These are phyloP conservation scores for Neodiprion pinetum DNA, from an alignment of 1,140 invertebrate genomes.

Conservation along the genomic window DNA sequence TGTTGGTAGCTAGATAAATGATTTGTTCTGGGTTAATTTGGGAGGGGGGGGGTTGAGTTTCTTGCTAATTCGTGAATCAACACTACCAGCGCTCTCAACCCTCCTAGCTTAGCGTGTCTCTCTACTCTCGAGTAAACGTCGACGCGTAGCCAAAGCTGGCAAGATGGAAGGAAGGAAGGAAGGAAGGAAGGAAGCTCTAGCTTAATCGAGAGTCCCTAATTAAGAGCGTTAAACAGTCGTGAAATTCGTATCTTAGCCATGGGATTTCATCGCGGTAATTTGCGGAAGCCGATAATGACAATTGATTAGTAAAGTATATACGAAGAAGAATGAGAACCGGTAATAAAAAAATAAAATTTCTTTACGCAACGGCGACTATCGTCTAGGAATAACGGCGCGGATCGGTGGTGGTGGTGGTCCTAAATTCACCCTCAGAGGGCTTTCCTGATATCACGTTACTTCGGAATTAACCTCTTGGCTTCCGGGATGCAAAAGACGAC, in stretches of 20 bases:
- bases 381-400: too few relatives aligned
- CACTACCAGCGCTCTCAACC: neutral
- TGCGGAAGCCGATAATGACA: too few relatives aligned
- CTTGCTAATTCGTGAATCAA: slow-evolving; percentile 2
- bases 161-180: slow-evolving; percentile 25
- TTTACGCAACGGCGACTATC: too few relatives aligned
- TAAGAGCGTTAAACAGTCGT: slow-evolving; percentile 53
- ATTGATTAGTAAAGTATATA: too few relatives aligned
- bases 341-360: too few relatives aligned
- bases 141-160: neutral
- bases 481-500: too few relatives aligned
- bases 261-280: neutral
- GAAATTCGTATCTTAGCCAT: slow-evolving; percentile 46
- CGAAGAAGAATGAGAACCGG: too few relatives aligned
- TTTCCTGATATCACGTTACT: too few relatives aligned
- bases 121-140: neutral
- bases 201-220: slow-evolving; percentile 48
- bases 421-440: too few relatives aligned
- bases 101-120: neutral
- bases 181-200: slow-evolving; percentile 30
- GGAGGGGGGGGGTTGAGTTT: neutral
- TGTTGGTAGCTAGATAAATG: slow-evolving; percentile 6
- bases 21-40: slow-evolving; percentile 7
- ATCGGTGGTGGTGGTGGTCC: too few relatives aligned
- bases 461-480: too few relatives aligned